A percentile compares a stretch with the other conserved stretches of the same genome.
phyloP scores from a whole-genome alignment of 2,888 invertebrate species.

The Amiota mariae region DNA sequence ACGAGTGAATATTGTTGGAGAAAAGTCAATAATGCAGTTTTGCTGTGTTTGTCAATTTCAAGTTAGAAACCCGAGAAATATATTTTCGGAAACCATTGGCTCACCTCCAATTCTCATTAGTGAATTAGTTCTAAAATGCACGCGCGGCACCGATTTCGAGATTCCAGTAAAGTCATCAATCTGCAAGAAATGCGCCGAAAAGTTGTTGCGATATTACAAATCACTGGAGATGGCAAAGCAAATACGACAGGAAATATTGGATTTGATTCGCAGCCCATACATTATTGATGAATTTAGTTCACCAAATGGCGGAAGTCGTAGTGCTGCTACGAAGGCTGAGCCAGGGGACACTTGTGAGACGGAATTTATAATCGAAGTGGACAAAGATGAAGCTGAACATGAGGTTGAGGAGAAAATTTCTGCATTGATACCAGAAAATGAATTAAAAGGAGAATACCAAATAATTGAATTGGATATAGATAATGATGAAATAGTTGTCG shows the following conservation, averaged over 20 bases:
- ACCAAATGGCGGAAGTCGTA: slow-evolving; percentile 23
- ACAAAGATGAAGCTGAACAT: slow-evolving; percentile 37
- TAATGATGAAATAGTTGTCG: slow-evolving; percentile 56
- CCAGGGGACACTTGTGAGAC: slow-evolving; percentile 18
- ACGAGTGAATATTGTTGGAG: slow-evolving; percentile 30
- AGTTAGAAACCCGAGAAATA: slow-evolving; percentile 55
- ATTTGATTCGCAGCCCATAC: slow-evolving; percentile 55
- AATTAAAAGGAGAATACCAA: slow-evolving; percentile 43
- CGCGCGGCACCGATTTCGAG: slow-evolving; percentile 49
- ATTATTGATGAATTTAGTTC: slow-evolving; percentile 49
- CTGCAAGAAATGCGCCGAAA: slow-evolving; percentile 59
- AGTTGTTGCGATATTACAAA: slow-evolving; percentile 57
- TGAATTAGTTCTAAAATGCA: slow-evolving; percentile 56
- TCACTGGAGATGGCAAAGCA: slow-evolving; percentile 57
- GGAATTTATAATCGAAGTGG: slow-evolving; percentile 40
- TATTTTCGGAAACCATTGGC: slow-evolving; percentile 54
- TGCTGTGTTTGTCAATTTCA: slow-evolving; percentile 60
- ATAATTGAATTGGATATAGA: slow-evolving; percentile 55
- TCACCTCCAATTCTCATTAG: slow-evolving; percentile 57
- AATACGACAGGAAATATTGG: slow-evolving; percentile 52
- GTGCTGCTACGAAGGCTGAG: slow-evolving; percentile 44
- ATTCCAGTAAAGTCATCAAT: slow-evolving; percentile 51
- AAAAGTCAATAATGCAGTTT: slow-evolving; percentile 49
- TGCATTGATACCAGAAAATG: slow-evolving; percentile 16
- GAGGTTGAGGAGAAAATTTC: slow-evolving; percentile 32